Conservation (phyloP, 1,140 invertebrate species). For the Pogonognathellus flavescens region DNA sequence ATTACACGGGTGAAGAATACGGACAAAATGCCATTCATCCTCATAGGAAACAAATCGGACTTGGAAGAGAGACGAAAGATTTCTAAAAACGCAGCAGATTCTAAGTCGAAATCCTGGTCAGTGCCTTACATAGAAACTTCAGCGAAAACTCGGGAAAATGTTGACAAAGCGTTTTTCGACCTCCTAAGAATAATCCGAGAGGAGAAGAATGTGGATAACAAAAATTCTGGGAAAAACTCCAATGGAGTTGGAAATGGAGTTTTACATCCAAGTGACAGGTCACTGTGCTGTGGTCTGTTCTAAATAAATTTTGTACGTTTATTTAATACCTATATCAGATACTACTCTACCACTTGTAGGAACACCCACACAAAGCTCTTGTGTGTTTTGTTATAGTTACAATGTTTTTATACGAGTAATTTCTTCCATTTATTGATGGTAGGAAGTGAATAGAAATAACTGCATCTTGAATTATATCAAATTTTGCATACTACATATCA, state of each 20-base stretch:
- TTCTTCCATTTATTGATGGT: background rate
- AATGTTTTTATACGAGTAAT: background rate
- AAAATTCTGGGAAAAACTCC: constrained; percentile 82
- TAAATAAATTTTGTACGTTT: background rate
- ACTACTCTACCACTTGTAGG: background rate
- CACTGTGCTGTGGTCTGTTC: constrained; percentile 55
- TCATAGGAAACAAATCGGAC: constrained; percentile 99
- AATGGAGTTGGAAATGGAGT: background rate
- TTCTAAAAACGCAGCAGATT: constrained; percentile 86
- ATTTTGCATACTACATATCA: no score
- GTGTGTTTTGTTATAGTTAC: background rate
- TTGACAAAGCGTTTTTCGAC: constrained; percentile 99
- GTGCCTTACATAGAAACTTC: constrained; percentile 99
- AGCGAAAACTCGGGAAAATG: constrained; percentile 97
- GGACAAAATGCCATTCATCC: constrained; percentile 97
- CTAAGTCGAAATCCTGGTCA: constrained; percentile 91
- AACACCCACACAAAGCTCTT: background rate
- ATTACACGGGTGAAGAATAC: constrained; percentile 99
- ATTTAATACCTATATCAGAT: background rate
- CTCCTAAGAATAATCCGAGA: constrained; percentile 97
- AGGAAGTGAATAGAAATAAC: background rate
- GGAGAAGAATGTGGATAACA: constrained; percentile 92
- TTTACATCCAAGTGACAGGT: background rate
- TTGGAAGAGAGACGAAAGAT: constrained; percentile 94
- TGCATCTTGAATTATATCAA: no score